These are phyloP conservation scores for Chionoecetes opilio DNA, from an alignment of 1,140 invertebrate species.

Conservation along the genomic window DNA sequence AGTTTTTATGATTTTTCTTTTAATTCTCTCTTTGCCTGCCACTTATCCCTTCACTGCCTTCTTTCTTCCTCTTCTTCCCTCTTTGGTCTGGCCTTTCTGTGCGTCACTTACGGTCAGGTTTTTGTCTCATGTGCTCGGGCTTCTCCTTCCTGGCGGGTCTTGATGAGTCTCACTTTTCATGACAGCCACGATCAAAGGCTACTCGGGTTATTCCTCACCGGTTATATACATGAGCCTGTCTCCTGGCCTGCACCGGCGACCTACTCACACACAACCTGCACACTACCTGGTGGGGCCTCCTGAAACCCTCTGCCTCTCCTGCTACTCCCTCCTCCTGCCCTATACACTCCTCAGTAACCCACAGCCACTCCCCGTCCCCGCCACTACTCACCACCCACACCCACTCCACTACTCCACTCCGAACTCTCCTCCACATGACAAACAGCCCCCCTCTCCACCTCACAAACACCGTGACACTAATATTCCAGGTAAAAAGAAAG, in stretches of 20 bases:
- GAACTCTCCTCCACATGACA: not conserved
- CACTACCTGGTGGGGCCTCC: not conserved
- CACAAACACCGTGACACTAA: too few species aligned
- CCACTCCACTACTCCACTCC: not conserved
- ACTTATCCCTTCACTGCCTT: too few species aligned
- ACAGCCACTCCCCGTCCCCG: not conserved
- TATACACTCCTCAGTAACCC: not conserved
- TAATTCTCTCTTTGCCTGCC: too few species aligned
- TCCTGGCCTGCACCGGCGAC: not conserved
- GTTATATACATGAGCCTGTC: too few species aligned
- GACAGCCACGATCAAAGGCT: not conserved
- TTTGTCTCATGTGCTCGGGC: not conserved
- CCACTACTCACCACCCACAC: not conserved
- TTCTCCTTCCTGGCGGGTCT: too few species aligned
- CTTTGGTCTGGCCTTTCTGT: not conserved
- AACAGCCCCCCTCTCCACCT: not conserved
- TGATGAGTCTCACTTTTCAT: slow-evolving; percentile 60
- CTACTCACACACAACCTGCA: not conserved
- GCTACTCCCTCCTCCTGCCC: not conserved
- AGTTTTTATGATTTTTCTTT: too few species aligned
- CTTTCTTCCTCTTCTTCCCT: too few species aligned
- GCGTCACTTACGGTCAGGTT: not conserved
- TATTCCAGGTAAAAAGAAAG: too few species aligned
- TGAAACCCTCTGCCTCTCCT: not conserved
- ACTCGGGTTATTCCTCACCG: slow-evolving; percentile 23